phyloP scores from a whole-genome alignment of 2,113 vertebrate genomes.

The zebrafish (Danio rerio) region DNA sequence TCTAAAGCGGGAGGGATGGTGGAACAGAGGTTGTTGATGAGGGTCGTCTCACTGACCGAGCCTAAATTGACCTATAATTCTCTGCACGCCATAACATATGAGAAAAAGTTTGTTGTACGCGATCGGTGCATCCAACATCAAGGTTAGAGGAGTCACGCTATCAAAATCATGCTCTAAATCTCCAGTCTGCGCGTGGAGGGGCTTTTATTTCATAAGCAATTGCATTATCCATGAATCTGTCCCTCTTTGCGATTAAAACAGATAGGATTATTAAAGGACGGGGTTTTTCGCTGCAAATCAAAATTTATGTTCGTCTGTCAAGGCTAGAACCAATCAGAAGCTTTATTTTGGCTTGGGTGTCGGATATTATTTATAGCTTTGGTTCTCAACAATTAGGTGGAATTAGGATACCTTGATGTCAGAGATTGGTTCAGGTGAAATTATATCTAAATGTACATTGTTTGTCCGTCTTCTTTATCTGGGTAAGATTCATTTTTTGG shows the following conservation, averaged over 20 bases:
- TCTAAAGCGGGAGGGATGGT: conserved; percentile 36
- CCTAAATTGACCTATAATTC: conserved; percentile 61
- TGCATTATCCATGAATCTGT: conserved; percentile 23
- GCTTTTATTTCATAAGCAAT: conserved; percentile 43
- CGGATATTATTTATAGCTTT: not conserved
- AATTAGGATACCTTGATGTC: not conserved
- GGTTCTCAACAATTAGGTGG: not conserved
- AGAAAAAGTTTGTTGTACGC: conserved; percentile 41
- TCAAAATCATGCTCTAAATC: conserved; percentile 19
- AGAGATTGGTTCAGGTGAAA: not conserved
- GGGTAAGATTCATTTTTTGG: not conserved
- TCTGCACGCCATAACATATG: conserved; percentile 46
- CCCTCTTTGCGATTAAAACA: not conserved
- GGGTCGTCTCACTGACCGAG: conserved; percentile 45
- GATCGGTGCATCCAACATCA: conserved; percentile 45
- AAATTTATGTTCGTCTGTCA: not conserved
- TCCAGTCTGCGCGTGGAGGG: not conserved
- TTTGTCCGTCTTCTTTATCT: not conserved
- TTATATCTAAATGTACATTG: not conserved
- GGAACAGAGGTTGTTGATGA: conserved; percentile 52
- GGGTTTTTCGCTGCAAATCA: not conserved
- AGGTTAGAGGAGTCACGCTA: conserved; percentile 53
- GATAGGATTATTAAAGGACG: conserved; percentile 7
- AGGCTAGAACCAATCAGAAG: not conserved
- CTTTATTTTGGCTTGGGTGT: not conserved